A percentile compares a stretch with the other conserved stretches of the same genome.
Conservation (phyloP, 2,113 vertebrate species). For the Turdus rufiventris region DNA sequence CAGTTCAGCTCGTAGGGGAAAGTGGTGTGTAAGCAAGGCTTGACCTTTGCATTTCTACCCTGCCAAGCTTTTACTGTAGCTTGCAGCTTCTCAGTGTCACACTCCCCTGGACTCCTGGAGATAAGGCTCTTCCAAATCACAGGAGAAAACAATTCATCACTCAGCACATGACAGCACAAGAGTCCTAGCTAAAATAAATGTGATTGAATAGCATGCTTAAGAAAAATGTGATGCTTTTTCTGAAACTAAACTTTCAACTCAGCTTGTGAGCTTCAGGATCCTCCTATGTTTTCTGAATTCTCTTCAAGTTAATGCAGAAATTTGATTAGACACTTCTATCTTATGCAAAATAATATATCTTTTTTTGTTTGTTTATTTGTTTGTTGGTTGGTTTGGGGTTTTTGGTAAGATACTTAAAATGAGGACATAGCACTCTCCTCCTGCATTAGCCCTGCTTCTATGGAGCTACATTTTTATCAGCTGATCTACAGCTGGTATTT, state of each 20-base stretch:
- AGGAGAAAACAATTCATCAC: background rate
- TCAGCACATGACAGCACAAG: background rate
- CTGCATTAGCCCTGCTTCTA: background rate
- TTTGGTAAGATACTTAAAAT: background rate
- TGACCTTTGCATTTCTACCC: background rate
- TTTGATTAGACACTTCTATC: background rate
- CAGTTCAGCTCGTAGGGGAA: rapidly evolving
- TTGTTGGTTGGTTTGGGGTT: background rate
- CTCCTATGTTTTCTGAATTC: background rate
- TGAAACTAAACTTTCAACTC: background rate
- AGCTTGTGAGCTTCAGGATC: background rate
- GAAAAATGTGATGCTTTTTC: background rate
- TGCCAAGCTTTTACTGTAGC: background rate
- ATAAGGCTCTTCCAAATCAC: background rate
- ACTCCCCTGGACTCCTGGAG: background rate
- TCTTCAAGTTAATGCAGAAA: background rate
- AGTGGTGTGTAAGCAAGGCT: background rate
- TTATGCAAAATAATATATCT: background rate
- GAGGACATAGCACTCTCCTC: background rate
- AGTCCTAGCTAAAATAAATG: background rate
- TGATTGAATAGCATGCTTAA: background rate
- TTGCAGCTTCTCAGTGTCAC: background rate
- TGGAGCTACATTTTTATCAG: background rate
- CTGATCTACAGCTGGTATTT: background rate
- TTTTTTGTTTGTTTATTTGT: background rate